Conservation (phyloP, 2,888 invertebrate genomes). For the Troides aeacus region DNA sequence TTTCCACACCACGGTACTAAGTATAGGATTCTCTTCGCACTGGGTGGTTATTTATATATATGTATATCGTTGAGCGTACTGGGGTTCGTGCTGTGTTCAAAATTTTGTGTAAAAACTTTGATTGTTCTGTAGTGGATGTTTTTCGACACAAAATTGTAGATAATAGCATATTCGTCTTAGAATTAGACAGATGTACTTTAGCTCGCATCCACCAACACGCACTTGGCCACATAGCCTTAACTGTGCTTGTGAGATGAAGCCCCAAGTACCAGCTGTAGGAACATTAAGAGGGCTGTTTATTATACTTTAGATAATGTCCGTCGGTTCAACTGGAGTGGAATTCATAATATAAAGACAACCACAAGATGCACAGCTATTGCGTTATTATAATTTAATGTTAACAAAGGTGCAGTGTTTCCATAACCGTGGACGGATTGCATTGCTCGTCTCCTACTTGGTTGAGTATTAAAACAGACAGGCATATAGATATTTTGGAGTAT, state of each 20-base stretch:
- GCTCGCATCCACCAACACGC: too few species aligned
- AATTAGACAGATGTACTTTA: slow-evolving; percentile 57
- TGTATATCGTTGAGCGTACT: slow-evolving; percentile 49
- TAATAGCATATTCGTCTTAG: slow-evolving; percentile 75
- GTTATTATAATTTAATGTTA: slow-evolving; percentile 39
- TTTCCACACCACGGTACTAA: slow-evolving; percentile 68
- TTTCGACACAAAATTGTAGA: slow-evolving; percentile 74
- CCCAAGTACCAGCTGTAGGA: too few species aligned
- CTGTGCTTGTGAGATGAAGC: too few species aligned
- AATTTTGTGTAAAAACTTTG: slow-evolving; percentile 61
- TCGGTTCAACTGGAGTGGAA: slow-evolving; percentile 52
- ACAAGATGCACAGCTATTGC: slow-evolving; percentile 44
- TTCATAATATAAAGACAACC: slow-evolving; percentile 66
- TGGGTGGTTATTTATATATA: slow-evolving; percentile 63
- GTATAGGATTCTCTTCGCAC: slow-evolving; percentile 58
- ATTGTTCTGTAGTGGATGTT: slow-evolving; percentile 7
- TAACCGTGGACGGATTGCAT: slow-evolving; percentile 32
- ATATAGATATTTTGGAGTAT: slow-evolving; percentile 40
- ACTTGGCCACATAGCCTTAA: too few species aligned
- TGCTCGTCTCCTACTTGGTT: slow-evolving; percentile 36
- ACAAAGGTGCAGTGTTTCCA: slow-evolving; percentile 48
- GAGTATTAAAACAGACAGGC: slow-evolving; percentile 39
- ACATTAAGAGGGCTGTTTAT: too few species aligned
- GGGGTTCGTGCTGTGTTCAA: slow-evolving; percentile 63
- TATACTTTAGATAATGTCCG: too few species aligned